Evolutionary conservation across 1,140 invertebrate genomes (phyloP), one percentile per base, ranked within the genome.

Genomic region (Mamestra configurata): DNA sequence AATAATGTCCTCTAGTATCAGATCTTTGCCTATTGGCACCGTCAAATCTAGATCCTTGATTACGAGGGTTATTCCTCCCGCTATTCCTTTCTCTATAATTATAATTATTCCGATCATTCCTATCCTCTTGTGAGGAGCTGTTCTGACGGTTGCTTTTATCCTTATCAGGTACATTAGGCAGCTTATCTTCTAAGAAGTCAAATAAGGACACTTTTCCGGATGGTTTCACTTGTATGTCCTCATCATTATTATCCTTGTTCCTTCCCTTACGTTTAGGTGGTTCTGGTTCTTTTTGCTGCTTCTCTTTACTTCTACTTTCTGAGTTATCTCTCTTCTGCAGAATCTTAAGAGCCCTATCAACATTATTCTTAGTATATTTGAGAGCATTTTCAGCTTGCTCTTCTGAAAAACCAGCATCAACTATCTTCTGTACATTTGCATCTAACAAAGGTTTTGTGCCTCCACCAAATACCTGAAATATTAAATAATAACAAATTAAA

Each of bases 151-250:
- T 92, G 76, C 89, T 91, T 76, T 85, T 93, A 51, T 95, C 93
- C 57, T 89, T 93, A 71, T 95, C 94, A 77, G 93, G 90, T 27
- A 96, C 96, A 77, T 96, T 95, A 59, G 97, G 97, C 24, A 98
- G 94, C 95, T 98, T 98, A 84, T 97, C 97, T 89, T 98, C 97
- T 4, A 98, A 95, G 89, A 98, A 99, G 92, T 98, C 98, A 95
- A 98, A 98, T 1, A 98, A 92, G 0, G 98, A 98, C 0, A 98
- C 97, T 90, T 97, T 98, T 20, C 97, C 98, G 73, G 97, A 97
- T 2, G 98, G 98, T 92, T 98, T 98, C 22, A 96, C 93, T 4
- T 95, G 95, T 59, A 96, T 96, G 75, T 96, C 95, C 84, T 97
- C 96, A 86, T 96, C 97, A 79, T 96, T 96, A 64, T 80, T 81